Evolutionary conservation across 1,140 invertebrate genomes (phyloP).

Genomic region (Lepidotrigona ventralis): DNA sequence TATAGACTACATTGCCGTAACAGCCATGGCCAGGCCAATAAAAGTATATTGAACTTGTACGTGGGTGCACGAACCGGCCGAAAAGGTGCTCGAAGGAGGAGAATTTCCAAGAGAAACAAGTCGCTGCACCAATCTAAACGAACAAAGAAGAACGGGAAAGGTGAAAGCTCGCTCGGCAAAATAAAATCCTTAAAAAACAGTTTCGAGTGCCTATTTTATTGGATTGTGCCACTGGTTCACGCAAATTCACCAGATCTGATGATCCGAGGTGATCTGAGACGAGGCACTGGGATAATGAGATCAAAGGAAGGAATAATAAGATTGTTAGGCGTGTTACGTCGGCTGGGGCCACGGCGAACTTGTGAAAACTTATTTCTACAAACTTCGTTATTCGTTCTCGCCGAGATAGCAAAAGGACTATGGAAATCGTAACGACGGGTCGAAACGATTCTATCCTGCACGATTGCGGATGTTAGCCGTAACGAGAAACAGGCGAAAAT

Average conservation of each 20-base stretch:
- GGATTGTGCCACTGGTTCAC: background rate
- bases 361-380: background rate
- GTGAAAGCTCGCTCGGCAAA: background rate
- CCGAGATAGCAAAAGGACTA: background rate
- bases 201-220: background rate
- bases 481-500: background rate
- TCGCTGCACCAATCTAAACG: background rate
- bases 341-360: too few relatives aligned
- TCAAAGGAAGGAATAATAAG: background rate
- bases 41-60: slow-evolving; percentile 62
- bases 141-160: background rate
- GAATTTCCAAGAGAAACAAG: slow-evolving; percentile 17
- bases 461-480: too few relatives aligned
- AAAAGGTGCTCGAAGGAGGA: background rate
- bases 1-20: slow-evolving; percentile 47
- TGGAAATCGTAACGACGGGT: background rate
- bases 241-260: background rate
- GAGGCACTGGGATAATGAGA: background rate
- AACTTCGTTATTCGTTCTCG: background rate
- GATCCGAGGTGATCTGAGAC: too few relatives aligned
- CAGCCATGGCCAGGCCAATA: slow-evolving; percentile 48
- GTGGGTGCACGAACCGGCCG: slow-evolving; percentile 19
- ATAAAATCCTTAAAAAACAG: background rate
- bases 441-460: background rate
- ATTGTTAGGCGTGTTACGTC: too few relatives aligned